Base-by-base conservation (phyloP, 2,888 invertebrate genomes). In the Orthosia cruda region DNA sequence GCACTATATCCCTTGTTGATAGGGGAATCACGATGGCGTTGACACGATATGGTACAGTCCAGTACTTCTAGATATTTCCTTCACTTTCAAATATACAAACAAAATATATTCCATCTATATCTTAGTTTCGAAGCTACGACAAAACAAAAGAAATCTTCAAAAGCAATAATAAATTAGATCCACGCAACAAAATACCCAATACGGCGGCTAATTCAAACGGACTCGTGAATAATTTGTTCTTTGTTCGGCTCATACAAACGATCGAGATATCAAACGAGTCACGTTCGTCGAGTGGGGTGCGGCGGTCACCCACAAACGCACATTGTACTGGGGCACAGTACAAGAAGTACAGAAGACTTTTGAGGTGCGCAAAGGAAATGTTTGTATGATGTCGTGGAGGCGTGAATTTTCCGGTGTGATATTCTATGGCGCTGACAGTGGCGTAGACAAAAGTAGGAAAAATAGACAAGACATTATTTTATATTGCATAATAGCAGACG, bases 221-320 rank as follows among this genome's bases (percentile, higher is more conserved):
- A 69, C 71, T 81, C 59, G 73, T 78, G 83, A 86, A 84, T 87
- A 85, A 84, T 77, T 87, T 88, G 79, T 85, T 82, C 80, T 82
- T 85, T 83, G 74, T 78, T 69, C 82, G 65, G 67, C 59, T 86
- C 75, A 63, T 86, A 81, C 80, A 75, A 81, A 64, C 75, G 77
- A 83, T 87, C 81, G 74, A 81, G 81, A 83, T 86, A 86, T 89
- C 82, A 87, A 88, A 84, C 83, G 83, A 87, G 87, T 89, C 88
- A 90, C 89, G 90, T 87, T 74, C 71, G 54, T 61, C 62, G 75
- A 77, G 86, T 89, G 85, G 89, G n/a, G 75, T 68, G 77, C 32
- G 70, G 74, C 50, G 78, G 82, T 77, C 79, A 64, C 89, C 87
- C 81, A 87, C 85, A 75, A 66, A 66, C 88, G 81, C 77, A 80